These are phyloP conservation scores for Podarcis raffonei DNA, from an alignment of 2,113 vertebrate genomes.

Conservation along the genomic window DNA sequence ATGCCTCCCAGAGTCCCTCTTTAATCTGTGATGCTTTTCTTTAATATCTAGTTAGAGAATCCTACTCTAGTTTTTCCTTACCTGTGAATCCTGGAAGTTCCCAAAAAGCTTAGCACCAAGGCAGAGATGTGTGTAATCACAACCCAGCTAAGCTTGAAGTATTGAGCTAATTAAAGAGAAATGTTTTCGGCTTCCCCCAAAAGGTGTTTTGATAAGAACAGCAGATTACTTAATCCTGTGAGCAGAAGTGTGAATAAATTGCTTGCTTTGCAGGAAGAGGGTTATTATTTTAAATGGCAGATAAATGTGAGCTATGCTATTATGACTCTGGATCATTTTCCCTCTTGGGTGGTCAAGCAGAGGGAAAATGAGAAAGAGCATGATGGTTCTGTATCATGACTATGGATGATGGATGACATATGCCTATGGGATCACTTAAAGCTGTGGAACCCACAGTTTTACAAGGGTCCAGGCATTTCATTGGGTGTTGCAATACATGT, in stretches of 20 bases:
- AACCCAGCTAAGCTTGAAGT: not conserved
- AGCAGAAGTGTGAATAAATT: not conserved
- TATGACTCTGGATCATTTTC: not conserved
- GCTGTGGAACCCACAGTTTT: too few species aligned
- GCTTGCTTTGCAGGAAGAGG: not conserved
- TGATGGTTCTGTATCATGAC: not conserved
- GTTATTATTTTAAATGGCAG: not conserved
- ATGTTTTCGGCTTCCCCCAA: not conserved
- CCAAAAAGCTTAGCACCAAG: not conserved
- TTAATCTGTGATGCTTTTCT: not conserved
- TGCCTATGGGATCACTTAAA: too few species aligned
- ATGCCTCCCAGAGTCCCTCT: not conserved
- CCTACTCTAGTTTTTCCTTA: not conserved
- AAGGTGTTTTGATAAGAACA: constrained; percentile 8
- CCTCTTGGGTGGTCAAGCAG: not conserved
- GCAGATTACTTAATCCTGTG: not conserved
- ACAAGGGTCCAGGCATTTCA: too few species aligned
- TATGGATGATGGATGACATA: too few species aligned
- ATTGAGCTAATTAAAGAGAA: not conserved
- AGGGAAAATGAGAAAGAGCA: not conserved
- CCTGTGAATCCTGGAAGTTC: not conserved
- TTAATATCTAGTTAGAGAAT: not conserved
- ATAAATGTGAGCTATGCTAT: not conserved
- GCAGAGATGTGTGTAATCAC: not conserved
- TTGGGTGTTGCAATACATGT: too few species aligned